These are phyloP conservation scores for Ametastegia equiseti DNA, from an alignment of 2,888 invertebrate species.

Conservation along the genomic window DNA sequence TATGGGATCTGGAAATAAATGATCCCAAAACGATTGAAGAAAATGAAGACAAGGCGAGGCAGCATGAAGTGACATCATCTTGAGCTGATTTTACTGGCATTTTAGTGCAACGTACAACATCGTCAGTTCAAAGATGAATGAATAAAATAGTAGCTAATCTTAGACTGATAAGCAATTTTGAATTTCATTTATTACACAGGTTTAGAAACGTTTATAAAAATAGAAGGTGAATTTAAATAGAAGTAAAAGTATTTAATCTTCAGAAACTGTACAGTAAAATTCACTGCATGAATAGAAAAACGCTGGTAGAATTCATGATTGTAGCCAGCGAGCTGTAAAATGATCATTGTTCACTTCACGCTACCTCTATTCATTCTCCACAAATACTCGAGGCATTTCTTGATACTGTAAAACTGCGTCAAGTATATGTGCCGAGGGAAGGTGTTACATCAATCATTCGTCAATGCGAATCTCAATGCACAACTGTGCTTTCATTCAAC, in stretches of 20 bases:
- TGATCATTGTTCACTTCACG: conserved; percentile 65
- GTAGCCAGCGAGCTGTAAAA: conserved; percentile 26
- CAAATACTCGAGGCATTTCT: conserved; percentile 53
- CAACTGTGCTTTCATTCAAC: conserved; percentile 36
- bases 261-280: neutral
- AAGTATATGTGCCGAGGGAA: conserved; percentile 54
- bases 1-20: conserved; percentile 72
- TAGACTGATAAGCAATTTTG: neutral
- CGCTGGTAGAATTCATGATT: neutral
- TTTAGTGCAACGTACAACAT: neutral
- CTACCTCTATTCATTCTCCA: conserved; percentile 65
- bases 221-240: neutral
- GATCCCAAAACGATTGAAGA: conserved; percentile 71
- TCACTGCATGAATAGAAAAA: neutral
- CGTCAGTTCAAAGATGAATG: no score
- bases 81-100: neutral
- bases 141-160: neutral
- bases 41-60: conserved; percentile 72
- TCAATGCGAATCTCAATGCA: conserved; percentile 21
- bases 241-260: neutral
- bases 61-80: conserved; percentile 67
- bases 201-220: neutral
- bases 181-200: no score
- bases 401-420: conserved; percentile 48
- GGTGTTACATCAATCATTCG: conserved; percentile 50